Evolutionary conservation across 2,113 vertebrate genomes (phyloP), one percentile per base, ranked within the genome.

Genomic region (Nettapus auritus): DNA sequence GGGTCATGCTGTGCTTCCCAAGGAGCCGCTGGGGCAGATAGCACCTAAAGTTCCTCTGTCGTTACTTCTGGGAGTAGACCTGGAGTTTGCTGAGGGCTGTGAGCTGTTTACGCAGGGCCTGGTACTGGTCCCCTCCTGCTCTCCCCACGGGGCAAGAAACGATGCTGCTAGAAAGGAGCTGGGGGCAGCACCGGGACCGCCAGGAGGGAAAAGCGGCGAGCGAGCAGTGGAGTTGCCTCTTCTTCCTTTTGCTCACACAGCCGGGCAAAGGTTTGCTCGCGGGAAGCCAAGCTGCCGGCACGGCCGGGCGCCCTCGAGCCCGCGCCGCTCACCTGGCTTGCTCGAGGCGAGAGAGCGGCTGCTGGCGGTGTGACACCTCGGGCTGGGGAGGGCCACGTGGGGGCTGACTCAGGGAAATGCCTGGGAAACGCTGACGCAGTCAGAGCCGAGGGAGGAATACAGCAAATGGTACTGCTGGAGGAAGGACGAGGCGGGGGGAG

Each of bases 241-340:
- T 19, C 23, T 29, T 31, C 69, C 48, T 28, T 6, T 28, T 19
- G 15, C 28, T 10, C 13, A 21, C 70, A 42, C 36, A 74, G 52
- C 70, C 11, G 22, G 46, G 34, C 59, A 25, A 18, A 40, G 29
- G 36, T 13, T 52, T 50, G 40, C 46, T 22, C 4, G 3, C 8
- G 8, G 46, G 75, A 64, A 78, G 75, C 28, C 6, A 17, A 57
- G 38, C 38, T 55, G 31, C 38, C 22, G 53, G 29, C 31, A 57
- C 6, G 9, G 53, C 55, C 29, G 19, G 20, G 36, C 33, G 16
- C 52, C n/a, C 64, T 68, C 4, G 2, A 44, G 38, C 26, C 22
- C 11, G 0, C 5, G 0, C 28, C 9, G 3, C 48, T 59, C 2
- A 5, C 44, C 89, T 50, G 69, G 26, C 25, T 64, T 19, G 62